Percentiles rank a stretch among this genome's conserved stretches.
phyloP scores from a whole-genome alignment of 2,113 vertebrate genomes.

The Procapra przewalskii region DNA sequence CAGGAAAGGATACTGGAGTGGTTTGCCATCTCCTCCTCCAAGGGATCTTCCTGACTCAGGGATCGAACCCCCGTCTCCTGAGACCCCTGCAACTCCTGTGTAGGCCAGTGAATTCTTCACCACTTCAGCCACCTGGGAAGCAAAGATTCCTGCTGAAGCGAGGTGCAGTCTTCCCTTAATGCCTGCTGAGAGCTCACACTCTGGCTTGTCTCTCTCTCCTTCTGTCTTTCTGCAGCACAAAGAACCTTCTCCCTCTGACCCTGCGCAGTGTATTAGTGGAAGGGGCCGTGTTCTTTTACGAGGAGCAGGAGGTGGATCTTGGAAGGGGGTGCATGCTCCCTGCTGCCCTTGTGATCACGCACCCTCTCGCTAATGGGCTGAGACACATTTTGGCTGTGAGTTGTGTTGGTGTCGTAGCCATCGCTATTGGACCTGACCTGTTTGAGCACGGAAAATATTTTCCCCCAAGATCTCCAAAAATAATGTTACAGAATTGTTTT shows the following conservation, averaged over 20 bases:
- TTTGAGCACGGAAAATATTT: slow-evolving; percentile 60
- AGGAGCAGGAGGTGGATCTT: slow-evolving; percentile 14
- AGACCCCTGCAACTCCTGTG: background rate
- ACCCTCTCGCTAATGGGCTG: slow-evolving; percentile 32
- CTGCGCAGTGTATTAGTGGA: background rate
- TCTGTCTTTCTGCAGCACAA: background rate
- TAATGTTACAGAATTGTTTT: background rate
- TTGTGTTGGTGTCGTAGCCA: background rate
- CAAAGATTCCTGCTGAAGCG: background rate
- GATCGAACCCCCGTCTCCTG: background rate
- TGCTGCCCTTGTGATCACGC: background rate
- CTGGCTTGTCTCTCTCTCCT: too few species aligned
- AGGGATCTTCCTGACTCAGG: background rate
- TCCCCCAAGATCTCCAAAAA: background rate
- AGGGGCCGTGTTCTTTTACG: slow-evolving; percentile 14
- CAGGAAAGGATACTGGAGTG: background rate
- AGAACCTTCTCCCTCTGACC: background rate
- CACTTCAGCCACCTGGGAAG: background rate
- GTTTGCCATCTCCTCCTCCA: background rate
- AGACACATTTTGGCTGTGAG: slow-evolving; percentile 43
- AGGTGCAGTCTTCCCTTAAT: background rate
- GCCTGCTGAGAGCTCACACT: background rate
- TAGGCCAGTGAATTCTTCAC: background rate
- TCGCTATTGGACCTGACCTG: slow-evolving; percentile 44
- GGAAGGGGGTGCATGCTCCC: background rate